phyloP scores from a whole-genome alignment of 2,888 invertebrate species.

The Agonum fuliginosum region DNA sequence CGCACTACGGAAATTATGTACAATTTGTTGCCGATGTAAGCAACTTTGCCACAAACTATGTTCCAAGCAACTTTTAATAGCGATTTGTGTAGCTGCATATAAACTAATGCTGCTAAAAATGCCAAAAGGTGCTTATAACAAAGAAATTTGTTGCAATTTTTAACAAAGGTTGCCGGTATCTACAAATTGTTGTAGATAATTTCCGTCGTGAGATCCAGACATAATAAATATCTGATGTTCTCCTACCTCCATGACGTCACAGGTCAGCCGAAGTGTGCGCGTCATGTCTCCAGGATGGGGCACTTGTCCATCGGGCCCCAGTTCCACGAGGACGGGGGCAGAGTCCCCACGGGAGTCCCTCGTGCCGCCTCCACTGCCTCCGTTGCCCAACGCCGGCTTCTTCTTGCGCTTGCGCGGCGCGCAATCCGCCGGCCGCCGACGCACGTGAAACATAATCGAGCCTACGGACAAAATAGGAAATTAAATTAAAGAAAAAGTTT shows the following conservation, averaged over 20 bases:
- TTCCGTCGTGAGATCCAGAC: too few relatives aligned
- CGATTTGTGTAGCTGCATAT: too few relatives aligned
- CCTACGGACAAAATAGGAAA: constrained; percentile 76
- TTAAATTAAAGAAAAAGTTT: constrained; percentile 11
- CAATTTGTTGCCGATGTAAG: too few relatives aligned
- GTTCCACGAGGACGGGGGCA: constrained; percentile 84
- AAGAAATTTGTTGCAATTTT: too few relatives aligned
- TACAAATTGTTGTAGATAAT: too few relatives aligned
- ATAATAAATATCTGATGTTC: too few relatives aligned
- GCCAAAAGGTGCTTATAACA: too few relatives aligned
- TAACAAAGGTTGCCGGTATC: too few relatives aligned
- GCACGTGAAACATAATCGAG: constrained; percentile 98
- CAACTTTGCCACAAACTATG: too few relatives aligned
- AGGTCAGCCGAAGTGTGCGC: constrained; percentile 78
- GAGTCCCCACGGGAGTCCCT: constrained; percentile 77
- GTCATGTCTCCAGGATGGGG: constrained; percentile 78
- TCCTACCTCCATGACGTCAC: constrained; percentile 82
- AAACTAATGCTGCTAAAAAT: too few relatives aligned
- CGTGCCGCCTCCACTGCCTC: constrained; percentile 72
- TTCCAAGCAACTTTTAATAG: too few relatives aligned
- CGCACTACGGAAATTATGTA: too few relatives aligned
- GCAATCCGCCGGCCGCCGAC: constrained; percentile 92
- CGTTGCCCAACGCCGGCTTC: constrained; percentile 75
- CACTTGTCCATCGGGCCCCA: constrained; percentile 86
- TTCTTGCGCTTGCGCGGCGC: constrained; percentile 93